These are phyloP conservation scores for Crotalus helleri DNA, from an alignment of 2,113 vertebrate genomes.

Conservation along the genomic window DNA sequence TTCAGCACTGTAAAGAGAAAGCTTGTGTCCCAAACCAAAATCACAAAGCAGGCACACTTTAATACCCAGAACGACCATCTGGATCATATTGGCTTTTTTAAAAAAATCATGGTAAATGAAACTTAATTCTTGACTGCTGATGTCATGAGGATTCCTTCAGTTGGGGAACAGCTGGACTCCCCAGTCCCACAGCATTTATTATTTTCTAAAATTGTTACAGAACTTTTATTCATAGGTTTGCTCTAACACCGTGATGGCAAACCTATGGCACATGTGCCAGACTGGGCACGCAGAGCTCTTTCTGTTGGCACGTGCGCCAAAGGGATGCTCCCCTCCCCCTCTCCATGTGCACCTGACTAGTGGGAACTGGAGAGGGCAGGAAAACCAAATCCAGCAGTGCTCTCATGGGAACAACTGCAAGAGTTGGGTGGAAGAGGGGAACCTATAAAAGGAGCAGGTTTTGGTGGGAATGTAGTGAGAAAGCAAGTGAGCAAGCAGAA, in stretches of 20 bases:
- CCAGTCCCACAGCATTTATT: slow-evolving; percentile 37
- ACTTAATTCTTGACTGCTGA: slow-evolving; percentile 70
- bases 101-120: slow-evolving; percentile 65
- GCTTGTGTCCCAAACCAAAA: slow-evolving; percentile 60
- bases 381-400: too few species aligned
- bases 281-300: too few species aligned
- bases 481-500: too few species aligned
- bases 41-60: slow-evolving; percentile 65
- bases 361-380: too few species aligned
- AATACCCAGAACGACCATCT: slow-evolving; percentile 72
- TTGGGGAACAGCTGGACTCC: slow-evolving; percentile 62
- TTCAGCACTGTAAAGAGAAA: slow-evolving; percentile 66
- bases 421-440: too few species aligned
- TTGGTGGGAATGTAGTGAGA: too few species aligned
- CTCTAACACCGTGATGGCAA: not conserved
- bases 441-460: too few species aligned
- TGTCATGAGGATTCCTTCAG: slow-evolving; percentile 62
- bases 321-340: too few species aligned
- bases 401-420: too few species aligned
- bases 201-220: slow-evolving; percentile 40
- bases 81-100: slow-evolving; percentile 62
- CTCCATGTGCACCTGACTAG: too few species aligned
- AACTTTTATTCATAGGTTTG: slow-evolving; percentile 48
- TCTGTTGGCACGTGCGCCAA: too few species aligned
- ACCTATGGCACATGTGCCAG: too few species aligned